Evolutionary conservation across 2,113 vertebrate genomes (phyloP).

Genomic region (Numenius arquata): DNA sequence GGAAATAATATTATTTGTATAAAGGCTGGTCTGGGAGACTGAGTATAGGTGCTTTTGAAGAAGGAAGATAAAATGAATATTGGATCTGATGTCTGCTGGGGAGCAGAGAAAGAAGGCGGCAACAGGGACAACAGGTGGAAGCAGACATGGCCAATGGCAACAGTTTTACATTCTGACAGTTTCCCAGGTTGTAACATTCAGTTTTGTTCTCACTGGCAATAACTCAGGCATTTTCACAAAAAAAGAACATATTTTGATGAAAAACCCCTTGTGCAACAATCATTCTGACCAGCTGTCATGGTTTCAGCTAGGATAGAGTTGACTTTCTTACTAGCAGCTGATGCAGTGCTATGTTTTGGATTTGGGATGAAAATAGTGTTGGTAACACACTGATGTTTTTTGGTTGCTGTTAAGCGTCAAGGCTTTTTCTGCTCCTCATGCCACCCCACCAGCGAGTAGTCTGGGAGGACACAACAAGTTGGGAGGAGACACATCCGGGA

Average conservation of each 20-base stretch:
- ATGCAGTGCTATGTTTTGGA: not conserved
- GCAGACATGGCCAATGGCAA: not conserved
- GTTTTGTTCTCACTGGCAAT: not conserved
- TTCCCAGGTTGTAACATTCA: not conserved
- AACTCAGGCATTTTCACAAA: not conserved
- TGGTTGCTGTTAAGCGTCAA: not conserved
- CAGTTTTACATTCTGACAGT: not conserved
- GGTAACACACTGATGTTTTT: not conserved
- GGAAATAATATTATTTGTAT: not conserved
- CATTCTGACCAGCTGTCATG: not conserved
- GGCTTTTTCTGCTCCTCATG: not conserved
- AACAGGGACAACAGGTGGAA: not conserved
- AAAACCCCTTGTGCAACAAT: not conserved
- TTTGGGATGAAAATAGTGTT: not conserved
- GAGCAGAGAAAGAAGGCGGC: not conserved
- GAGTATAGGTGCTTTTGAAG: not conserved
- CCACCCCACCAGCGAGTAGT: not conserved
- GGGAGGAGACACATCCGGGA: not conserved
- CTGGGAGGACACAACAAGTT: not conserved
- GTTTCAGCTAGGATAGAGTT: not conserved
- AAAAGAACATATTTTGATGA: accelerated
- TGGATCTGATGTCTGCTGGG: accelerated
- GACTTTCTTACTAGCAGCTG: not conserved
- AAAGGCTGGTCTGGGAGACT: not conserved
- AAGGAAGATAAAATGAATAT: not conserved